Conservation (phyloP, 2,888 invertebrate genomes). For the Crossocerus cetratus region DNA sequence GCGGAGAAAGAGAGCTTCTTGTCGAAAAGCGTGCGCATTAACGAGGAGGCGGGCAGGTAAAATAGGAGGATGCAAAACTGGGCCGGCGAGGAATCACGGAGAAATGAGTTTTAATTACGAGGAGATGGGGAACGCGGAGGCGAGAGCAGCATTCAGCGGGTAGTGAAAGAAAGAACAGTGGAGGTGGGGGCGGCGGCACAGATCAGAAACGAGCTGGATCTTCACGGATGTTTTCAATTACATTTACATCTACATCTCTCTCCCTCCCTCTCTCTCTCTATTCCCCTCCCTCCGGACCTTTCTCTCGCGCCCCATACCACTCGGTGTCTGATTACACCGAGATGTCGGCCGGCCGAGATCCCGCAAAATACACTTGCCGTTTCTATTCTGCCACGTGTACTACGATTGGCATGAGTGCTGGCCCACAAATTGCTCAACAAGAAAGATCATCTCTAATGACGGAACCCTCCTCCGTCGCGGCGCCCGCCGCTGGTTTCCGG, state of each 20-base stretch:
- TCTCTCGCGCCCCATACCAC: conserved; percentile 14
- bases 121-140: conserved; percentile 7
- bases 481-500: conserved; percentile 38
- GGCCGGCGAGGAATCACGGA: conserved; percentile 34
- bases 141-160: conserved; percentile 21
- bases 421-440: conserved; percentile 56
- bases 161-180: conserved; percentile 32
- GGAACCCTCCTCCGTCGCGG: neutral
- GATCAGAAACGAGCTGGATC: conserved; percentile 65
- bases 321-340: conserved; percentile 77
- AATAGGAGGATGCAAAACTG: conserved; percentile 24
- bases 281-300: conserved; percentile 4
- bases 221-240: conserved; percentile 73
- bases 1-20: no score
- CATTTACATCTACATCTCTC: conserved; percentile 46
- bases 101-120: conserved; percentile 46
- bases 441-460: conserved; percentile 49
- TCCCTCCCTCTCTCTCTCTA: no score
- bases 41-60: conserved; percentile 19
- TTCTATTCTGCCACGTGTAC: conserved; percentile 33
- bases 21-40: neutral
- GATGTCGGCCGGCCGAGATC: conserved; percentile 71
- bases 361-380: conserved; percentile 69
- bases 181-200: conserved; percentile 56
- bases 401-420: conserved; percentile 21